Conservation (phyloP, 2,113 vertebrate species). For the Phalacrocorax brasilianus region DNA sequence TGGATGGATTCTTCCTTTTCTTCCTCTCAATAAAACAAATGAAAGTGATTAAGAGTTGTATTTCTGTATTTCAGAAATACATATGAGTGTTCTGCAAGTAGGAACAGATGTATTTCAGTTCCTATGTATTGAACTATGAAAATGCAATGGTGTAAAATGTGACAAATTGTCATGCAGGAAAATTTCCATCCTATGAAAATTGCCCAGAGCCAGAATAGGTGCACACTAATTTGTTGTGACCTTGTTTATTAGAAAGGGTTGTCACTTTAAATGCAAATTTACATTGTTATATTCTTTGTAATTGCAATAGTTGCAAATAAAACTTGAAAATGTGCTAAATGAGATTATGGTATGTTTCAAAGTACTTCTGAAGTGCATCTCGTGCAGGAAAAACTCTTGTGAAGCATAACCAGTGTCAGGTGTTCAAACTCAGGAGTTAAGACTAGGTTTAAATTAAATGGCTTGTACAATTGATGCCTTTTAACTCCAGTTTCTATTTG, state of each 20-base stretch:
- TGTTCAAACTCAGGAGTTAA: neutral
- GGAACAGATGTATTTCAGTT: conserved; percentile 46
- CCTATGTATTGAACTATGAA: neutral
- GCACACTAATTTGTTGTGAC: conserved; percentile 57
- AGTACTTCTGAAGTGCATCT: conserved; percentile 11
- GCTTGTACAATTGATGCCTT: neutral
- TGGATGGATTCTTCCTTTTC: neutral
- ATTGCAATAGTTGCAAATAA: conserved; percentile 93
- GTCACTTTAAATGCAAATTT: conserved; percentile 86
- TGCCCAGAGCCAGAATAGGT: conserved; percentile 38
- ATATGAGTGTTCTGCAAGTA: neutral
- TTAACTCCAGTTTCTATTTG: neutral
- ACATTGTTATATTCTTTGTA: conserved; percentile 87
- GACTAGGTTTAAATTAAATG: neutral
- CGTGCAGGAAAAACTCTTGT: neutral
- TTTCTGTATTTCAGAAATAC: conserved; percentile 15
- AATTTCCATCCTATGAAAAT: conserved; percentile 29
- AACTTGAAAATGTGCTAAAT: conserved; percentile 61
- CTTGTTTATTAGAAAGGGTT: conserved; percentile 81
- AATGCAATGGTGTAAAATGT: neutral
- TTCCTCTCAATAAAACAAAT: neutral
- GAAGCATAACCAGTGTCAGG: neutral
- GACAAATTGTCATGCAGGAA: neutral
- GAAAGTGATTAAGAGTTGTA: neutral
- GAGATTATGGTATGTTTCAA: conserved; percentile 50